Conservation (phyloP, 2,888 invertebrate genomes). For the Cylindroiulus punctatus region DNA sequence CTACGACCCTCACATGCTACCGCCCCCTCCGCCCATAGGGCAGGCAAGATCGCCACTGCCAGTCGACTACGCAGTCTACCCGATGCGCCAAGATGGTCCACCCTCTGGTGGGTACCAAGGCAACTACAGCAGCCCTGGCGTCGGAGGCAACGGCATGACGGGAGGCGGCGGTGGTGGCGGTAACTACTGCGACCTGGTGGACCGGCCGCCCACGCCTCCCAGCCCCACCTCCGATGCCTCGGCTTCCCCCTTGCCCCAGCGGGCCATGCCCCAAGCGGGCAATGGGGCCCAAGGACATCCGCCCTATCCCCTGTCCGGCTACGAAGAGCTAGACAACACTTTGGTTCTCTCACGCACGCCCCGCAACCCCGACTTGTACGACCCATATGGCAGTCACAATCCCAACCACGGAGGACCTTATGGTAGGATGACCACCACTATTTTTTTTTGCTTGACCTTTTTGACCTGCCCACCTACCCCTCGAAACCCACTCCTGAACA, state of each 20-base stretch:
- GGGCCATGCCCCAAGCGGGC: slow-evolving; percentile 61
- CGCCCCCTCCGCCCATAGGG: slow-evolving; percentile 46
- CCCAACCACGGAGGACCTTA: slow-evolving; percentile 53
- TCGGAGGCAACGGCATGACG: slow-evolving; percentile 52
- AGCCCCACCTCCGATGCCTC: slow-evolving; percentile 59
- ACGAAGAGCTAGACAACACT: slow-evolving; percentile 73
- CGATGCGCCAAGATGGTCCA: slow-evolving; percentile 25
- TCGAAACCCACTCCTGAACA: not conserved
- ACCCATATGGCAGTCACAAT: slow-evolving; percentile 49
- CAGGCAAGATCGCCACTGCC: slow-evolving; percentile 54
- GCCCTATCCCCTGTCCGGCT: slow-evolving; percentile 72
- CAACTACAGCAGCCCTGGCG: slow-evolving; percentile 51
- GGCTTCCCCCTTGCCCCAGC: slow-evolving; percentile 61
- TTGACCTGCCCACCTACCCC: not conserved
- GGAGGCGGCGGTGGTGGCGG: slow-evolving; percentile 31
- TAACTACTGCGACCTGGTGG: slow-evolving; percentile 53
- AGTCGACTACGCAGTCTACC: slow-evolving; percentile 56
- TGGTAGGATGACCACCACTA: slow-evolving; percentile 37
- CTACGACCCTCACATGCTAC: slow-evolving; percentile 56
- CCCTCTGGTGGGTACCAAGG: slow-evolving; percentile 52
- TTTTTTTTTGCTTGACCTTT: slow-evolving; percentile 9
- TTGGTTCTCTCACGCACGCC: slow-evolving; percentile 62
- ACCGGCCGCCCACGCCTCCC: slow-evolving; percentile 60
- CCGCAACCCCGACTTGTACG: slow-evolving; percentile 52
- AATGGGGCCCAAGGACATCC: slow-evolving; percentile 66